Base-by-base conservation (phyloP, 1,140 invertebrate genomes). In the Ceratina japonica region DNA sequence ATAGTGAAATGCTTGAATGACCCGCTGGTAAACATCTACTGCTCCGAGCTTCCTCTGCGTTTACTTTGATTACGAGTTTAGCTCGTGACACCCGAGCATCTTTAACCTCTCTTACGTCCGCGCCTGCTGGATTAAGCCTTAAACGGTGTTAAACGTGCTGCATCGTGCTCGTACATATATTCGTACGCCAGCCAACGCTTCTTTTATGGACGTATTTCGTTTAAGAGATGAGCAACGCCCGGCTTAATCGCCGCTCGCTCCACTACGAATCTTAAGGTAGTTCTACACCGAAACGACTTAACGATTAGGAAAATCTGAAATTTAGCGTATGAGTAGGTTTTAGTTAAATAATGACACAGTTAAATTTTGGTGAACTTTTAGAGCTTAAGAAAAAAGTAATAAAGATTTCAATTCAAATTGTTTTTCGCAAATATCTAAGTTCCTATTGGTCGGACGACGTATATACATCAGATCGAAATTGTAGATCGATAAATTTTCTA, bases 1-100 rank as follows among this genome's bases (percentile, higher is more conserved):
- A 85, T 87, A 79, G 84, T 69, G 76, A 84, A 84, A 84, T 84
- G 82, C 82, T 83, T 80, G 76, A 84, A 83, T 61, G 82, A 75
- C 79, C 83, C 66, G 76, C 82, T 79, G 82, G 81, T 84, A 84
- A 84, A 84, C 82, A 84, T 66, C 81, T 68, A 74, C 76, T 71
- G 81, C 72, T 84, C 80, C 78, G 61, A 62, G 82, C 78, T 63
- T 74, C 75, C 75, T 78, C 69, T 59, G 75, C 69, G 68, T 78
- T 78, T 72, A 78, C 68, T 78, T 78, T 78, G 61, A 78, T 71
- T 77, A 71, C 75, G 68, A 71, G 31, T 62, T 78, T 64, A 78
- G 75, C 75, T 72, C 68, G 31, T 44, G 24, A 22, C 58, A 37
- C 37, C 37, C 49, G 68, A 62, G 24, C 58, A 44, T 63, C 51